Conservation (phyloP, 2,888 invertebrate species). For the Metopia argyrocephala region DNA sequence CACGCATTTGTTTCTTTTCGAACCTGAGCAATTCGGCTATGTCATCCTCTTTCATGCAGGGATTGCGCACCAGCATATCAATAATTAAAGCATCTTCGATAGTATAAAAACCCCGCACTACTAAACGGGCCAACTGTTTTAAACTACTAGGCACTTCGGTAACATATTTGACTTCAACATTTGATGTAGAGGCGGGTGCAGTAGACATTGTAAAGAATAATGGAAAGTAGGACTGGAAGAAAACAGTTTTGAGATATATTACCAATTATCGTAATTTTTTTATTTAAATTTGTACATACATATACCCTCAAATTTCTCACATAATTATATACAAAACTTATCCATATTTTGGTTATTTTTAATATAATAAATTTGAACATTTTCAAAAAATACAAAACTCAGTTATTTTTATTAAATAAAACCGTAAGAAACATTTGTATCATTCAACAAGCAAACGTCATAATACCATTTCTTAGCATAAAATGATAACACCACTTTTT, state of each 20-base stretch:
- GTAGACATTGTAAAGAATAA: slow-evolving; percentile 47
- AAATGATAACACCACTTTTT: too few relatives aligned
- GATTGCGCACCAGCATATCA: slow-evolving; percentile 96
- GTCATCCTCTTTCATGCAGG: slow-evolving; percentile 93
- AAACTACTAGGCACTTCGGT: slow-evolving; percentile 96
- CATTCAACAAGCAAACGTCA: too few relatives aligned
- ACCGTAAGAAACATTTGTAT: too few relatives aligned
- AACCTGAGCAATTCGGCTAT: slow-evolving; percentile 94
- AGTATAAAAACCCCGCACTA: slow-evolving; percentile 95
- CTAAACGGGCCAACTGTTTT: slow-evolving; percentile 93
- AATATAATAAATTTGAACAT: too few relatives aligned
- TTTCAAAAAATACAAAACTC: too few relatives aligned
- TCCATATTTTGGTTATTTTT: too few relatives aligned
- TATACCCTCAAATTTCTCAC: neutral
- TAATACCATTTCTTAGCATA: too few relatives aligned
- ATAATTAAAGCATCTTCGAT: slow-evolving; percentile 96
- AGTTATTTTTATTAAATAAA: too few relatives aligned
- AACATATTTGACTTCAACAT: slow-evolving; percentile 87
- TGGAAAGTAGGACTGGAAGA: neutral
- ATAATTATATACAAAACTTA: too few relatives aligned
- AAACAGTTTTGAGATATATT: neutral
- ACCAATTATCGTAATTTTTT: neutral
- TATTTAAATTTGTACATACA: neutral
- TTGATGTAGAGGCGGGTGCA: slow-evolving; percentile 66
- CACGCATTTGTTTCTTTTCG: slow-evolving; percentile 94